Conservation (phyloP, 2,797 vertebrate species). For the Cyprinella venusta region DNA sequence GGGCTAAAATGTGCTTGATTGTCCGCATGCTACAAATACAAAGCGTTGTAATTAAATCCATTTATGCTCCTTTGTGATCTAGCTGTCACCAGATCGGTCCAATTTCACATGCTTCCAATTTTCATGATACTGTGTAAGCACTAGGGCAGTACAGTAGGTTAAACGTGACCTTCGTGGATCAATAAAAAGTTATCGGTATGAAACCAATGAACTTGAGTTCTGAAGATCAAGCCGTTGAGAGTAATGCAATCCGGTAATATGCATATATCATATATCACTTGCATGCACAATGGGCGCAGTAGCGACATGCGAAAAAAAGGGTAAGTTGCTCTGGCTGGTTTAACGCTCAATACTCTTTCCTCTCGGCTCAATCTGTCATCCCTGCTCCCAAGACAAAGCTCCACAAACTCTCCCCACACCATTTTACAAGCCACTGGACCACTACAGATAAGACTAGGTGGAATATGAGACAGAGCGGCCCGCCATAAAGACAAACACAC, state of each 20-base stretch:
- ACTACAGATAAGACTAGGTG: conserved; percentile 49
- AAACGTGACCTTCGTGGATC: conserved; percentile 39
- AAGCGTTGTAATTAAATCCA: conserved; percentile 12
- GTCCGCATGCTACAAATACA: neutral
- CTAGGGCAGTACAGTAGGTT: neutral
- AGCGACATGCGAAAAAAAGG: neutral
- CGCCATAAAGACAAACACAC: conserved; percentile 44
- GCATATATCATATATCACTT: conserved; percentile 22
- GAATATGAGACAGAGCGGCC: conserved; percentile 37
- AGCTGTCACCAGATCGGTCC: neutral
- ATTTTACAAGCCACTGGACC: conserved; percentile 54
- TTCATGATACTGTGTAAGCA: conserved; percentile 12
- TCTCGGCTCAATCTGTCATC: conserved; percentile 20
- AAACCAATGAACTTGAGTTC: conserved; percentile 4
- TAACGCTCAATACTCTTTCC: conserved; percentile 29
- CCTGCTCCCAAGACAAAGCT: conserved; percentile 21
- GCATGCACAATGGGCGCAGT: neutral
- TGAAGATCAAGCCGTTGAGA: conserved; percentile 15
- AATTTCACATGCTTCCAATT: neutral
- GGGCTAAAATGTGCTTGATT: conserved; percentile 11
- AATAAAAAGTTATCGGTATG: conserved; percentile 38
- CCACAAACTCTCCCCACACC: conserved; percentile 34
- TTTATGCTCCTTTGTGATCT: conserved; percentile 1
- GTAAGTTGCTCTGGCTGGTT: conserved; percentile 26
- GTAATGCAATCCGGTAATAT: conserved; percentile 17